Evolutionary conservation across 2,888 invertebrate species (phyloP).

Genomic region (Patella depressa): DNA sequence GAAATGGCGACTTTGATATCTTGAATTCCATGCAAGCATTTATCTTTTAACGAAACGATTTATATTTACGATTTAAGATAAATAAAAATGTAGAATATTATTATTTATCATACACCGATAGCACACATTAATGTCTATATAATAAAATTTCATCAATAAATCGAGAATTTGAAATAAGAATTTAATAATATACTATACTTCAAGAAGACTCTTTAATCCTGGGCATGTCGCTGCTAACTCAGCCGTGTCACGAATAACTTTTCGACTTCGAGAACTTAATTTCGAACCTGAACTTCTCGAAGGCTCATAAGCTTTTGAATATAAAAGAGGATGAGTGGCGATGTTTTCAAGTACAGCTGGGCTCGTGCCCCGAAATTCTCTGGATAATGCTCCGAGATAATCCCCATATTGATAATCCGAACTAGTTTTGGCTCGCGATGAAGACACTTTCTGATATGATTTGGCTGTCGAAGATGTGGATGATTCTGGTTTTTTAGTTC

Average conservation of each 20-base stretch:
- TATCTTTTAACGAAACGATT: too few species aligned
- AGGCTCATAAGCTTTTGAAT: slow-evolving; percentile 35
- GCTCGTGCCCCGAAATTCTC: slow-evolving; percentile 59
- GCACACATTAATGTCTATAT: too few species aligned
- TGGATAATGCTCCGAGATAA: slow-evolving; percentile 39
- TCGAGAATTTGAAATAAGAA: background rate
- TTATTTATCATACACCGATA: too few species aligned
- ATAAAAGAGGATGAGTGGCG: slow-evolving; percentile 50
- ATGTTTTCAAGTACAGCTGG: slow-evolving; percentile 63
- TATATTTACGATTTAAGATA: too few species aligned
- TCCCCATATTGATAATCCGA: slow-evolving; percentile 34
- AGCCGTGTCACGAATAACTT: slow-evolving; percentile 61
- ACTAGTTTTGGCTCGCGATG: slow-evolving; percentile 13
- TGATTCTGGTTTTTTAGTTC: slow-evolving; percentile 19
- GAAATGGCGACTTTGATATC: too few species aligned
- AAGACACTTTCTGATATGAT: slow-evolving; percentile 17
- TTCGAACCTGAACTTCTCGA: slow-evolving; percentile 33
- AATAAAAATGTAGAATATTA: too few species aligned
- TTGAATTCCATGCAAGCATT: too few species aligned
- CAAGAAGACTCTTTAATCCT: slow-evolving; percentile 62
- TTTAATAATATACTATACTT: slow-evolving; percentile 53
- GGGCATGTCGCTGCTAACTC: slow-evolving; percentile 60
- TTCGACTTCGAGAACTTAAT: slow-evolving; percentile 61
- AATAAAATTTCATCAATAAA: too few species aligned
- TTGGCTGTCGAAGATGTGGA: slow-evolving; percentile 26